A percentile compares a stretch with the other conserved stretches of the same genome.
These are phyloP conservation scores for Parazoanthus swiftii DNA, from an alignment of 92 coral and sea anemone genomes.

Conservation along the genomic window DNA sequence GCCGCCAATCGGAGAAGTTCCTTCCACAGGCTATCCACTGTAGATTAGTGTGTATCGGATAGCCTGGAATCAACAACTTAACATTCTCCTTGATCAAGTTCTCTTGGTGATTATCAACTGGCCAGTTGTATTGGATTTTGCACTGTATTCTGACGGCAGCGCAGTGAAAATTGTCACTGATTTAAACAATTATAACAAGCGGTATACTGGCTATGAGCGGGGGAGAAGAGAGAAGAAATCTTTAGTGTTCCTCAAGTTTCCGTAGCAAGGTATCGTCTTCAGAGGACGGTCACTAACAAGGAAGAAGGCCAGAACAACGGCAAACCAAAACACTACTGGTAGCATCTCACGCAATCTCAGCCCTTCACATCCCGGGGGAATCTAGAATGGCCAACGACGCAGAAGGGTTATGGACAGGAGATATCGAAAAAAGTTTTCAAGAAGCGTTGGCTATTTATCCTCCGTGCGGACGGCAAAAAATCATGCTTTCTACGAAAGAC, in stretches of 20 bases:
- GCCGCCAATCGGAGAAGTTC: neutral
- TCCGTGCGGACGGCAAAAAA: slow-evolving; percentile 98
- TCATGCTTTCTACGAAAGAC: slow-evolving; percentile 97
- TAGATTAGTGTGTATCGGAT: neutral
- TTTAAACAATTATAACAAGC: neutral
- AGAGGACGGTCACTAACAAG: neutral
- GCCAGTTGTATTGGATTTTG: neutral
- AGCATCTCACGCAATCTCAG: slow-evolving; percentile 5
- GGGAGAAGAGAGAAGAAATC: neutral
- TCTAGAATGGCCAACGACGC: slow-evolving; percentile 62
- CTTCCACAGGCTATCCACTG: neutral
- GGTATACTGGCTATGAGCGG: neutral
- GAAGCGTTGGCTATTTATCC: slow-evolving; percentile 99
- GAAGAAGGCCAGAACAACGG: neutral
- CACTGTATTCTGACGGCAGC: neutral
- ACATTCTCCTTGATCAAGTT: neutral
- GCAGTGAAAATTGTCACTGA: neutral
- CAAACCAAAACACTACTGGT: neutral
- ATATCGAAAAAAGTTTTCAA: slow-evolving; percentile 96
- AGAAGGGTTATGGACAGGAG: slow-evolving; percentile 97
- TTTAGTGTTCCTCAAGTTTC: neutral
- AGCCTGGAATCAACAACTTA: neutral
- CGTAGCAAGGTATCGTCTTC: neutral
- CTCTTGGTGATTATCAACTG: neutral
- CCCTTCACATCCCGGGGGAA: neutral